A percentile compares a stretch with the other conserved stretches of the same genome.
Evolutionary conservation across 1,140 invertebrate species (phyloP).

Genomic region (Bombus pascuorum): DNA sequence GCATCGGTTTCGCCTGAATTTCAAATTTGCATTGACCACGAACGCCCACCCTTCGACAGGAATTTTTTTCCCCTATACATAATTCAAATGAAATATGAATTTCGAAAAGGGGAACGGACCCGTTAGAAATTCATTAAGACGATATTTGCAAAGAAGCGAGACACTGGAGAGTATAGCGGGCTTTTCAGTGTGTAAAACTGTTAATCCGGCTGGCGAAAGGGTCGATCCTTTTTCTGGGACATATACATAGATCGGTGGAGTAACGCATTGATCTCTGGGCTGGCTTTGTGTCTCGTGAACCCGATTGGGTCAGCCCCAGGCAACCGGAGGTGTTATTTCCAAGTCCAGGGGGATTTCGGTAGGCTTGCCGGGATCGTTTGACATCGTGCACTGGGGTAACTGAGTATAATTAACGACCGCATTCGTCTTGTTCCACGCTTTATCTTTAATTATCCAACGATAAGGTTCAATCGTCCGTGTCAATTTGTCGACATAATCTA

Average conservation of each 20-base stretch:
- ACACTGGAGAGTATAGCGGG: background rate
- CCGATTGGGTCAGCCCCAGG: slow-evolving; percentile 47
- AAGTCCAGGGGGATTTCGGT: slow-evolving; percentile 50
- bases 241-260: background rate
- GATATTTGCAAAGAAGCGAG: background rate
- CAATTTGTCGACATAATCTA: background rate
- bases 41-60: no score
- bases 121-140: slow-evolving; percentile 6
- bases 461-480: slow-evolving; percentile 32
- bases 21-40: background rate
- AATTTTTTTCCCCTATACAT: background rate
- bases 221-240: slow-evolving; percentile 27
- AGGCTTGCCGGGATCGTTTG: slow-evolving; percentile 51
- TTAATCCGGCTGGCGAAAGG: slow-evolving; percentile 25
- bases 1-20: background rate
- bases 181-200: slow-evolving; percentile 8
- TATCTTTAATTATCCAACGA: slow-evolving; percentile 52
- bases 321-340: slow-evolving; percentile 48
- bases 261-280: slow-evolving; percentile 52
- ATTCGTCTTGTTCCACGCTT: slow-evolving; percentile 28
- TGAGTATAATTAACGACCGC: slow-evolving; percentile 47
- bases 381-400: background rate
- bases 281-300: slow-evolving; percentile 45
- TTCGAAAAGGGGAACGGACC: background rate
- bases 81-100: background rate